Percentiles rank a stretch among this genome's conserved stretches.
Evolutionary conservation across 2,113 vertebrate genomes (phyloP).

Genomic region (Carassius auratus): DNA sequence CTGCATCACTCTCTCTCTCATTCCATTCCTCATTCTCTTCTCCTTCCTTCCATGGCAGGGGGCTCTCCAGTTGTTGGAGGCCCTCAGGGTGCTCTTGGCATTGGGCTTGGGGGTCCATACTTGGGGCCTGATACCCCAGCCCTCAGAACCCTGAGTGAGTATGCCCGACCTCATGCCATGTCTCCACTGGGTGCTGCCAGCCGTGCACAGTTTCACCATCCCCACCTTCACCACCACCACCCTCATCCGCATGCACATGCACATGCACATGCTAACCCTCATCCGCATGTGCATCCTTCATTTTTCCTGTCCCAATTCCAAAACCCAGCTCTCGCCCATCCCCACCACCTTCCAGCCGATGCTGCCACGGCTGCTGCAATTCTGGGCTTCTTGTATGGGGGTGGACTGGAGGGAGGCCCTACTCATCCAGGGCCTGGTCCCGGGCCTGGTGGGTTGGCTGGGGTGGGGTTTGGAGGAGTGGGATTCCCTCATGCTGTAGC

Average conservation of each 20-base stretch:
- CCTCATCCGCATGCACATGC: conserved; percentile 59
- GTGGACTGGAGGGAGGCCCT: conserved; percentile 75
- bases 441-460: conserved; percentile 74
- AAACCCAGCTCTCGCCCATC: conserved; percentile 75
- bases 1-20: conserved; percentile 75
- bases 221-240: conserved; percentile 71
- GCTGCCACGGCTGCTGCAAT: conserved; percentile 80
- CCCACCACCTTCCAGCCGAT: conserved; percentile 77
- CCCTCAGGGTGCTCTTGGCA: conserved; percentile 76
- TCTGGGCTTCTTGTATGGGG: conserved; percentile 79
- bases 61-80: conserved; percentile 73
- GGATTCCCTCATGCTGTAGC: conserved; percentile 77
- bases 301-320: conserved; percentile 82
- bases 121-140: conserved; percentile 94
- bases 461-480: conserved; percentile 73
- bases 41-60: conserved; percentile 83
- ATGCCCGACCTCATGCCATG: conserved; percentile 95
- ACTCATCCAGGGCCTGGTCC: conserved; percentile 75
- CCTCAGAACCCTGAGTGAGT: conserved; percentile 94
- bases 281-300: conserved; percentile 78
- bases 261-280: conserved; percentile 49
- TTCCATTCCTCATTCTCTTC: conserved; percentile 77
- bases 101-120: conserved; percentile 93
- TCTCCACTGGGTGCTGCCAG: conserved; percentile 81
- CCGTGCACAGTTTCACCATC: conserved; percentile 72